Percentiles rank a stretch among this genome's conserved stretches.
phyloP scores from a whole-genome alignment of 2,113 vertebrate genomes.

The Protobothrops mucrosquamatus region DNA sequence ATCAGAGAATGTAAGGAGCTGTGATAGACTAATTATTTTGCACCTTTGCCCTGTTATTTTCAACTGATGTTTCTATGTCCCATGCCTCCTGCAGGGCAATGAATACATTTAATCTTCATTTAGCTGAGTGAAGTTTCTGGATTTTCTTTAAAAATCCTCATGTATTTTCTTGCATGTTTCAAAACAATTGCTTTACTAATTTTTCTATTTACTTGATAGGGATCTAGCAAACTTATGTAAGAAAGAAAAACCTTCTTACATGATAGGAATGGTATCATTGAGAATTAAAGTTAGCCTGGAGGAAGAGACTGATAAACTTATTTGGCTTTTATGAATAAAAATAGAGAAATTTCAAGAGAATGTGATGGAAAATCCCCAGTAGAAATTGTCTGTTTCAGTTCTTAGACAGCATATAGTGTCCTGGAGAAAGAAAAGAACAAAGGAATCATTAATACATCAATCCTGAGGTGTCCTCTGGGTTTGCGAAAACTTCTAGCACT shows the following conservation, averaged over 20 bases:
- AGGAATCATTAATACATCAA: background rate
- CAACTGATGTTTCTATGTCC: background rate
- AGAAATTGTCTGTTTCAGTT: background rate
- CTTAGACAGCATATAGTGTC: background rate
- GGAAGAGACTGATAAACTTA: background rate
- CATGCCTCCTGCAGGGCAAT: background rate
- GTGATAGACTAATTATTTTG: background rate
- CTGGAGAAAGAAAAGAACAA: background rate
- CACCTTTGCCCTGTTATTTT: background rate
- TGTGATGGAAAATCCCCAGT: background rate
- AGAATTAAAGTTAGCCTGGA: background rate
- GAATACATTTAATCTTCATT: background rate
- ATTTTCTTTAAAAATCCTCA: background rate
- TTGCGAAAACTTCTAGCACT: background rate
- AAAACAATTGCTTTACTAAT: background rate
- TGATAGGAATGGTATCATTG: background rate
- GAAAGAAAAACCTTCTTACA: background rate
- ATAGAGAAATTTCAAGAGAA: background rate
- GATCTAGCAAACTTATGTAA: background rate
- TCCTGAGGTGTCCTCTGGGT: background rate
- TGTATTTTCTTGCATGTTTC: background rate
- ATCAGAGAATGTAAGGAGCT: background rate
- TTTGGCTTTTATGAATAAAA: background rate
- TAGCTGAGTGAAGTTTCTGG: background rate
- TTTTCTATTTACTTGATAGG: background rate